Percentiles rank a stretch among this genome's conserved stretches.
phyloP scores from a whole-genome alignment of 2,888 invertebrate genomes.

The Spodoptera littoralis region DNA sequence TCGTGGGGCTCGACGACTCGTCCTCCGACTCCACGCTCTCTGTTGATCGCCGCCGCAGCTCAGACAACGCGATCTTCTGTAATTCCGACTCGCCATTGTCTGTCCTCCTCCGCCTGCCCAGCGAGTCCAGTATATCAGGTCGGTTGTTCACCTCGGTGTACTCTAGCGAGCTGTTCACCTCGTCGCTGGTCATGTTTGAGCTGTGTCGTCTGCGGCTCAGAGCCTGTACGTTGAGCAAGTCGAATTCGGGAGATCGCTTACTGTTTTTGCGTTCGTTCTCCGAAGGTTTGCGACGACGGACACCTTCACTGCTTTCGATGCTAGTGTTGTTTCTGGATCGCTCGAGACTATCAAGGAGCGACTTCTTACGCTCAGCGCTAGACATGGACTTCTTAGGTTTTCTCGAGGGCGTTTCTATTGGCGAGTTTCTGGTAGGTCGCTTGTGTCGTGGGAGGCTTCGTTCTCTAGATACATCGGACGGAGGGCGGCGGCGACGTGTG shows the following conservation, averaged over 20 bases:
- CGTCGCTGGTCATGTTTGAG: slow-evolving; percentile 85
- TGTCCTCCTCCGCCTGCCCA: slow-evolving; percentile 73
- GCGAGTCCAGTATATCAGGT: slow-evolving; percentile 83
- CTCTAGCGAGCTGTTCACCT: slow-evolving; percentile 84
- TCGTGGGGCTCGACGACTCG: slow-evolving; percentile 78
- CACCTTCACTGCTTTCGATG: slow-evolving; percentile 83
- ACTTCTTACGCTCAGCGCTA: slow-evolving; percentile 85
- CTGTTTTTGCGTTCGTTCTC: slow-evolving; percentile 79
- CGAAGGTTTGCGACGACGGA: slow-evolving; percentile 77
- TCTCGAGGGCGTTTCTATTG: slow-evolving; percentile 77
- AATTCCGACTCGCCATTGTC: slow-evolving; percentile 77
- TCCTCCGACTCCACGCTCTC: slow-evolving; percentile 82
- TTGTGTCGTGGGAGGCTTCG: slow-evolving; percentile 78
- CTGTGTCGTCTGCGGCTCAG: slow-evolving; percentile 82
- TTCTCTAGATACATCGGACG: slow-evolving; percentile 77
- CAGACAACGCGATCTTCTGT: slow-evolving; percentile 80
- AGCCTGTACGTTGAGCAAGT: slow-evolving; percentile 81
- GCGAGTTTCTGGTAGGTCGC: slow-evolving; percentile 77
- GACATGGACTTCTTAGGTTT: slow-evolving; percentile 87
- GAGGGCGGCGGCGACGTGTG: slow-evolving; percentile 79
- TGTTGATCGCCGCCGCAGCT: slow-evolving; percentile 81
- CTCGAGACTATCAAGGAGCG: slow-evolving; percentile 83
- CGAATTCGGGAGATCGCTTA: slow-evolving; percentile 85
- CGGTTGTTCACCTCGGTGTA: slow-evolving; percentile 85
- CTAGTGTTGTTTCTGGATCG: slow-evolving; percentile 84